These are phyloP conservation scores for Ditula angustiorana DNA, from an alignment of 2,888 invertebrate species.

Conservation along the genomic window DNA sequence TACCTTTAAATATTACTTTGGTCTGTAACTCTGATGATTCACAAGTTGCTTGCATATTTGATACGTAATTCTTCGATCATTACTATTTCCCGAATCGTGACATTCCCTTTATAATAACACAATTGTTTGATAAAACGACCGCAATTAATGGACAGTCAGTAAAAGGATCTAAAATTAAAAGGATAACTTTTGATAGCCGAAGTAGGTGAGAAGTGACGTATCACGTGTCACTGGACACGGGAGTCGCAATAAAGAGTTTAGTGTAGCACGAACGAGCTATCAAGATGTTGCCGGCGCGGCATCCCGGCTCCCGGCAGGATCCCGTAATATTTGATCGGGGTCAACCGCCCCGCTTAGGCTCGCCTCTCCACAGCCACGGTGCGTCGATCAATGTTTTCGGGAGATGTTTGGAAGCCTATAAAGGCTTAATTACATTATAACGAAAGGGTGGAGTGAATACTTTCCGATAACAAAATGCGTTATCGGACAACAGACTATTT, in stretches of 20 bases:
- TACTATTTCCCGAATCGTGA: no score
- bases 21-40: no score
- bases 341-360: constrained; percentile 35
- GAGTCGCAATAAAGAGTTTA: constrained; percentile 32
- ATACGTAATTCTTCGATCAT: no score
- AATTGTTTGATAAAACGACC: no score
- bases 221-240: constrained; percentile 14
- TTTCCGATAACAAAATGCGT: constrained; percentile 1
- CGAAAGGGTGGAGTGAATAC: constrained; percentile 15
- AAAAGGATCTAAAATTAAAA: not conserved
- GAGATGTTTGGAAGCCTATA: constrained; percentile 37
- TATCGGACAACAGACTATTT: not conserved
- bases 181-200: not conserved
- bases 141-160: no score
- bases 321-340: constrained; percentile 37
- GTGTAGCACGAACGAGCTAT: constrained; percentile 34
- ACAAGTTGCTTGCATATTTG: no score
- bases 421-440: constrained; percentile 36
- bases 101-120: no score
- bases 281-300: constrained; percentile 17
- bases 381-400: constrained; percentile 44
- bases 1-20: no score
- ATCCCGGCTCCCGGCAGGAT: constrained; percentile 22
- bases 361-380: constrained; percentile 35
- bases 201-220: constrained; percentile 20